Evolutionary conservation across 2,888 invertebrate genomes (phyloP), one percentile per base, ranked within the genome.

Genomic region (Scaptomyza caliginosa): DNA sequence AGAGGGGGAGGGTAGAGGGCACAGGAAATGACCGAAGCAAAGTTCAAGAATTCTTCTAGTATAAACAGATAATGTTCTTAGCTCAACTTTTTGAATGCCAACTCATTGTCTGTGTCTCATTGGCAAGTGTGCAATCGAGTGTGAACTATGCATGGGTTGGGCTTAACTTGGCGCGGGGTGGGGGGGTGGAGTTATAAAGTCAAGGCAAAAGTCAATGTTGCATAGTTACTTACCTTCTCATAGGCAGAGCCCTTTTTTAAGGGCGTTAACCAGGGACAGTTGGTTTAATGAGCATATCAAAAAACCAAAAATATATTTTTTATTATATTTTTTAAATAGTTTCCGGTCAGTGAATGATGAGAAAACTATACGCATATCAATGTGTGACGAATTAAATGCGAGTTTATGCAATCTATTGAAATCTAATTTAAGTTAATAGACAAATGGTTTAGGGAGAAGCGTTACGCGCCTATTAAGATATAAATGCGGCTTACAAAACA

Each of bases 81-180:
- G 32, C 54, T 65, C 30, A 51, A n/a, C n/a, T 28, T 64, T 62
- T 39, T 43, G 36, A 42, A 50, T 48, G 40, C 36, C 30, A 40
- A 42, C 54, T 40, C 51, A 69, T 48, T 57, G 32, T 32, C 13
- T 34, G 16, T 34, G 43, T 55, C 34, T 13, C 34, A n/a, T n/a
- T n/a, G n/a, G n/a, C 17, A 48, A 57, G 67, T 71, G 67, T 71
- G 75, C 80, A 88, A 64, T 82, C 65, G 48, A 67, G 88, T 87
- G 88, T 82, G 80, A 88, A 82, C 63, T 81, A 62, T 78, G 55
- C 49, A 50, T 62, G 64, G 58, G 57, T 39, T 24, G 19, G 68
- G 36, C 39, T 7, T 1, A 7, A 32, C 17, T 17, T 7, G 10
- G 2, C 10, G 21, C 10, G 21, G 8, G 8, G 2, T 10, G 11